These are phyloP conservation scores for Xenopus borealis DNA, from an alignment of 2,113 vertebrate species.

Conservation along the genomic window DNA sequence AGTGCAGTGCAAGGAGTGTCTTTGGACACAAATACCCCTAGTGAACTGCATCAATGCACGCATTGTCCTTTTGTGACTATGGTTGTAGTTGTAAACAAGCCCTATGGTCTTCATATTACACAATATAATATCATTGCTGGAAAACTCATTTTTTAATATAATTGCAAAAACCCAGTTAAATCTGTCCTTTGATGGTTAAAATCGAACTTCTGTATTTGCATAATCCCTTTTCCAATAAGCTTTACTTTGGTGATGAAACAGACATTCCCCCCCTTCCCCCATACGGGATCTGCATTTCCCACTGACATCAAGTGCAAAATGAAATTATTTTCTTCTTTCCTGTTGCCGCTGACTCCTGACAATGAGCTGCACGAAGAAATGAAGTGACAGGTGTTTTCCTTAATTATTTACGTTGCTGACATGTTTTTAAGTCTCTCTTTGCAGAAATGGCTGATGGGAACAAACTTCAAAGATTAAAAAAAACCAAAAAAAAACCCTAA, in stretches of 20 bases:
- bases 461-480: too few relatives aligned
- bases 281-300: not conserved
- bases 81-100: too few relatives aligned
- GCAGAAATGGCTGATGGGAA: not conserved
- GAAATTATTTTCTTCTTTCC: not conserved
- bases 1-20: too few relatives aligned
- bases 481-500: too few relatives aligned
- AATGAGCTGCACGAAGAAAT: not conserved
- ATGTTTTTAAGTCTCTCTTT: conserved; percentile 11
- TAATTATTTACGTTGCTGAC: conserved; percentile 30
- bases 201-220: not conserved
- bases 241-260: not conserved
- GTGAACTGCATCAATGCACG: too few relatives aligned
- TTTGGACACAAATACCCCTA: too few relatives aligned
- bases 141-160: too few relatives aligned
- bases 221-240: not conserved
- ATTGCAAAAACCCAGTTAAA: too few relatives aligned
- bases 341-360: conserved; percentile 2
- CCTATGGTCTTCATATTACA: too few relatives aligned
- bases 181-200: not conserved
- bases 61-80: too few relatives aligned
- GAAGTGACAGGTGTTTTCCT: conserved; percentile 22
- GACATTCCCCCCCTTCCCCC: not conserved
- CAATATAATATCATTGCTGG: too few relatives aligned
- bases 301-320: not conserved